Conservation (phyloP, 2,888 invertebrate species). For the Pterostichus niger region DNA sequence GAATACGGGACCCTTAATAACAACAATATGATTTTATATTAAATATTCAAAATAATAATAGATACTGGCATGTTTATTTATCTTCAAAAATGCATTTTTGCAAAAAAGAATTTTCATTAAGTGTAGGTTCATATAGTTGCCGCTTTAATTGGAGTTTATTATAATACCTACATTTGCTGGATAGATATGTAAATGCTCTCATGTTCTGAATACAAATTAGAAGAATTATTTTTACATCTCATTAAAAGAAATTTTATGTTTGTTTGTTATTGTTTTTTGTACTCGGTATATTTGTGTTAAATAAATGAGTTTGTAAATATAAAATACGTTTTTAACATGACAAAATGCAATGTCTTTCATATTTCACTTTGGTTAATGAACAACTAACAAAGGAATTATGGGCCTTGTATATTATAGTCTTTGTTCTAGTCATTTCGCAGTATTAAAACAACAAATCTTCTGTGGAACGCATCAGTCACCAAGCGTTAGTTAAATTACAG, state of each 20-base stretch:
- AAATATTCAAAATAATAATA: no score
- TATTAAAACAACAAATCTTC: constrained; percentile 44
- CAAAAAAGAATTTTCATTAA: constrained; percentile 1
- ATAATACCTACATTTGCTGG: constrained; percentile 13
- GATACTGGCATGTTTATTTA: no score
- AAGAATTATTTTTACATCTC: constrained; percentile 37
- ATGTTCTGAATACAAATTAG: constrained; percentile 39
- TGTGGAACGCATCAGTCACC: constrained; percentile 27
- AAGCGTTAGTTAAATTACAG: constrained; percentile 45
- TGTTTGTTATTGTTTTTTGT: constrained; percentile 16
- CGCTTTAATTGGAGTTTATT: constrained; percentile 16
- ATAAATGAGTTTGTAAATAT: constrained; percentile 5
- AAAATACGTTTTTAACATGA: constrained; percentile 10
- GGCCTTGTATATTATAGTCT: constrained; percentile 41
- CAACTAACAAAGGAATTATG: constrained; percentile 40
- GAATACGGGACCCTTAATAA: no score
- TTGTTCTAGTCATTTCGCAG: constrained; percentile 40
- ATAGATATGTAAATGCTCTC: constrained; percentile 1
- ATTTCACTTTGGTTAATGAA: constrained; percentile 37
- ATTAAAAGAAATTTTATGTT: constrained; percentile 8
- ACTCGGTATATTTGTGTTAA: not conserved
- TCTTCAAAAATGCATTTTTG: not conserved
- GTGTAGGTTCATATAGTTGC: not conserved
- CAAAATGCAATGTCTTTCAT: constrained; percentile 2
- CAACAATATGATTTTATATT: no score